A percentile compares a stretch with the other conserved stretches of the same genome.
Evolutionary conservation across 1,140 invertebrate genomes (phyloP).

Genomic region (Pissodes strobi): DNA sequence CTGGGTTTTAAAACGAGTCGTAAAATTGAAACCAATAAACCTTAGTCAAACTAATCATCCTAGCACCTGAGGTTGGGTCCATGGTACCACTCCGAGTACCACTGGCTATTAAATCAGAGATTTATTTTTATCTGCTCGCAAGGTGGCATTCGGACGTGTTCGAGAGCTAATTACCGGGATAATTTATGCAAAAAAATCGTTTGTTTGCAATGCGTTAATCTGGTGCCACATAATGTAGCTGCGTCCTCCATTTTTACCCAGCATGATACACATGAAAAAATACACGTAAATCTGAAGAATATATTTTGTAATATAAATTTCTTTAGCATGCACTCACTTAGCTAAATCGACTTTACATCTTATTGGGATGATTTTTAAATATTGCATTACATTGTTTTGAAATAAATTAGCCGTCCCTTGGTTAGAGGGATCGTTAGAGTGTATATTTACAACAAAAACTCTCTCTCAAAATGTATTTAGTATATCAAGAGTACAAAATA

Average conservation of each 20-base stretch:
- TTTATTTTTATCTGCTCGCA: slow-evolving; percentile 37
- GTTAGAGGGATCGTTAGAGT: too few relatives aligned
- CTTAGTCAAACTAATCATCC: slow-evolving; percentile 28
- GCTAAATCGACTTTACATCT: too few relatives aligned
- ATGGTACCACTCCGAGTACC: slow-evolving; percentile 21
- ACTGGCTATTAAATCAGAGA: slow-evolving; percentile 31
- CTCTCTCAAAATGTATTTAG: too few relatives aligned
- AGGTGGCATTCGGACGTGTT: slow-evolving; percentile 36
- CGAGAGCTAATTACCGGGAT: slow-evolving; percentile 40
- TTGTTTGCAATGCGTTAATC: slow-evolving; percentile 44
- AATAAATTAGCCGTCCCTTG: too few relatives aligned
- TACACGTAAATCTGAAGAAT: too few relatives aligned
- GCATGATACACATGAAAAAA: too few relatives aligned
- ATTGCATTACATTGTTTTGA: too few relatives aligned
- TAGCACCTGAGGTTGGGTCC: slow-evolving; percentile 22
- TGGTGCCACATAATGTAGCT: slow-evolving; percentile 15
- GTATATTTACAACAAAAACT: too few relatives aligned
- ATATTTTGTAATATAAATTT: too few relatives aligned
- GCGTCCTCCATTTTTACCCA: slow-evolving; percentile 13
- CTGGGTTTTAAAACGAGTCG: slow-evolving; percentile 9
- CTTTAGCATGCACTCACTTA: too few relatives aligned
- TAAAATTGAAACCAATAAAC: slow-evolving; percentile 33
- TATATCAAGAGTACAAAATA: too few relatives aligned
- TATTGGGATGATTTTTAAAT: too few relatives aligned
- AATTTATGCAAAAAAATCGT: slow-evolving; percentile 43